Conservation (phyloP, 2,797 vertebrate species). For the Lutjanus argentimaculatus region DNA sequence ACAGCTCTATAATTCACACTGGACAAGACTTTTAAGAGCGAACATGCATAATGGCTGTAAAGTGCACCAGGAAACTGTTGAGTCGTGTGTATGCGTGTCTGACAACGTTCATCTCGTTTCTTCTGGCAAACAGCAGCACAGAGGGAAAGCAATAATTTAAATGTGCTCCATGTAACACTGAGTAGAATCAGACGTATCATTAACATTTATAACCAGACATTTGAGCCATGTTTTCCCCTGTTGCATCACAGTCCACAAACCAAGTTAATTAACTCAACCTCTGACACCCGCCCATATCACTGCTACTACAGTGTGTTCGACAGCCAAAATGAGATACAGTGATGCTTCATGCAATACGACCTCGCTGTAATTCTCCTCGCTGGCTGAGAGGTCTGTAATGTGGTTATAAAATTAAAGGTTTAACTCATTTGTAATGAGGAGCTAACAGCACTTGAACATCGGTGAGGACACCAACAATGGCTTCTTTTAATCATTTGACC, state of each 20-base stretch:
- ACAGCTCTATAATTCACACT: slow-evolving; percentile 62
- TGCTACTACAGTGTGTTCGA: slow-evolving; percentile 17
- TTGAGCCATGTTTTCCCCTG: slow-evolving; percentile 27
- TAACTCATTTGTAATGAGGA: slow-evolving; percentile 40
- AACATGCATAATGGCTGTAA: slow-evolving; percentile 42
- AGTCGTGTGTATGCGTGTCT: neutral
- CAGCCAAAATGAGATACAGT: slow-evolving; percentile 30
- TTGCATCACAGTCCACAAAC: slow-evolving; percentile 48
- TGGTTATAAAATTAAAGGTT: slow-evolving; percentile 52
- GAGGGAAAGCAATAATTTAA: neutral
- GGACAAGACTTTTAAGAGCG: slow-evolving; percentile 51
- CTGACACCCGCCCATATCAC: slow-evolving; percentile 26
- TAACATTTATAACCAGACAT: slow-evolving; percentile 42
- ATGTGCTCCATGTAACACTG: neutral
- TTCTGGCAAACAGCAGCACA: slow-evolving; percentile 16
- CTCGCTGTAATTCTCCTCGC: slow-evolving; percentile 25
- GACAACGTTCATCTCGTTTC: slow-evolving; percentile 15
- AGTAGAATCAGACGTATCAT: slow-evolving; percentile 9
- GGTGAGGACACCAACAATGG: slow-evolving; percentile 44
- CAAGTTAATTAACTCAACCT: slow-evolving; percentile 51
- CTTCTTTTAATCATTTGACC: slow-evolving; percentile 67
- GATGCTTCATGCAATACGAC: slow-evolving; percentile 14
- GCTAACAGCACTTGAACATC: slow-evolving; percentile 50
- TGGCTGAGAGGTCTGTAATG: slow-evolving; percentile 29
- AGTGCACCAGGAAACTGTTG: slow-evolving; percentile 31